Conservation (phyloP, 2,797 vertebrate species). For the Brachyrhaphis roseni region DNA sequence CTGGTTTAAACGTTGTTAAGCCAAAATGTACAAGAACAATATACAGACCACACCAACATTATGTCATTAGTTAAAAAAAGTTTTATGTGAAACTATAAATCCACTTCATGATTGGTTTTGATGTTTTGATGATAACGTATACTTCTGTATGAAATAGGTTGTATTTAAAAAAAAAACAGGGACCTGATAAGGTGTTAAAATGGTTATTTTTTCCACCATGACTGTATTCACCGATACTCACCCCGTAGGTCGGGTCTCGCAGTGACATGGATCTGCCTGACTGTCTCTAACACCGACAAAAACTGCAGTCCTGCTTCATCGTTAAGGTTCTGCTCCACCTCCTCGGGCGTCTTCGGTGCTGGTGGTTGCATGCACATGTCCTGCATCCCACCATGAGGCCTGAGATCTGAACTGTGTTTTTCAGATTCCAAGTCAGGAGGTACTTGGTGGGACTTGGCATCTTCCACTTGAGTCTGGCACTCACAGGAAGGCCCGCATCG, state of each 20-base stretch:
- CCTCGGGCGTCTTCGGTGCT: neutral
- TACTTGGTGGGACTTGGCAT: conserved; percentile 20
- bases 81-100: neutral
- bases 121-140: neutral
- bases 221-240: conserved; percentile 36
- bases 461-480: conserved; percentile 33
- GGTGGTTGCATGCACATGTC: conserved; percentile 6
- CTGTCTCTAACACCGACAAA: conserved; percentile 70
- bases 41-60: neutral
- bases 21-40: neutral
- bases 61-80: neutral
- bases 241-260: conserved; percentile 81
- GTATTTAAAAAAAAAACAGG: neutral
- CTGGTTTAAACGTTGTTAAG: neutral
- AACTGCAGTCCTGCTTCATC: conserved; percentile 33
- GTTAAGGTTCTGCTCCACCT: conserved; percentile 33
- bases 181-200: neutral
- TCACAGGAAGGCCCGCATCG: conserved; percentile 45
- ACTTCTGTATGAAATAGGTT: neutral
- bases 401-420: conserved; percentile 17
- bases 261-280: conserved; percentile 77
- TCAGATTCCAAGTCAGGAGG: conserved; percentile 24
- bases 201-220: neutral
- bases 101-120: neutral
- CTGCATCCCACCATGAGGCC: conserved; percentile 27